Evolutionary conservation across 2,888 invertebrate species (phyloP).

Genomic region (Poecilus cupreus): DNA sequence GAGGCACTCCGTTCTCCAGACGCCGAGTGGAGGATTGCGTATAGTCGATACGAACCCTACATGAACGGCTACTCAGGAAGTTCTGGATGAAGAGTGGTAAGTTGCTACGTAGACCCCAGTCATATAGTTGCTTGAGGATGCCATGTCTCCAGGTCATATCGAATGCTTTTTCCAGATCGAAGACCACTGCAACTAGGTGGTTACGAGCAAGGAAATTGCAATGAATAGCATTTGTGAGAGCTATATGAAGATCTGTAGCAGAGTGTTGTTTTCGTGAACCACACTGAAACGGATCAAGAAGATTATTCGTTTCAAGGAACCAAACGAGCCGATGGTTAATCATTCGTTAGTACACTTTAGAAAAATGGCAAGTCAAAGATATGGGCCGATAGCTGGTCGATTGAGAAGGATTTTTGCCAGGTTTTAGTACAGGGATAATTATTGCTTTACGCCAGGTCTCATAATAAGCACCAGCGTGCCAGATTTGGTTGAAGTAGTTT

Average conservation of each 20-base stretch:
- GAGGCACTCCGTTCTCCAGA: not conserved
- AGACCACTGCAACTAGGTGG: slow-evolving; percentile 21
- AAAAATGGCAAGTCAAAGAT: too few relatives aligned
- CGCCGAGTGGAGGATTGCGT: not conserved
- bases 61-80: slow-evolving; percentile 20
- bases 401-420: not conserved
- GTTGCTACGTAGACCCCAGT: too few relatives aligned
- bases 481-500: slow-evolving; percentile 4
- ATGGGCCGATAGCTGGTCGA: not conserved
- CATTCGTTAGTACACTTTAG: not conserved
- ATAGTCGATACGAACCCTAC: not conserved
- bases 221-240: not conserved
- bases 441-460: not conserved
- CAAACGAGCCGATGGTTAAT: not conserved
- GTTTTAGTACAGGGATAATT: slow-evolving; percentile 14
- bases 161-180: too few relatives aligned
- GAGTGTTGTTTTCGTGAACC: slow-evolving; percentile 24
- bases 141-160: too few relatives aligned
- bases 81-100: slow-evolving; percentile 41
- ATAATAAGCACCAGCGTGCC: not conserved
- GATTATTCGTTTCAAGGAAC: not conserved
- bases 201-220: slow-evolving; percentile 1
- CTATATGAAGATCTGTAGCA: not conserved
- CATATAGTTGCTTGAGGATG: too few relatives aligned
- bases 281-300: not conserved